Conservation (phyloP, 53 echinoderm and acorn worm species). For the Echinarachnius parma region DNA sequence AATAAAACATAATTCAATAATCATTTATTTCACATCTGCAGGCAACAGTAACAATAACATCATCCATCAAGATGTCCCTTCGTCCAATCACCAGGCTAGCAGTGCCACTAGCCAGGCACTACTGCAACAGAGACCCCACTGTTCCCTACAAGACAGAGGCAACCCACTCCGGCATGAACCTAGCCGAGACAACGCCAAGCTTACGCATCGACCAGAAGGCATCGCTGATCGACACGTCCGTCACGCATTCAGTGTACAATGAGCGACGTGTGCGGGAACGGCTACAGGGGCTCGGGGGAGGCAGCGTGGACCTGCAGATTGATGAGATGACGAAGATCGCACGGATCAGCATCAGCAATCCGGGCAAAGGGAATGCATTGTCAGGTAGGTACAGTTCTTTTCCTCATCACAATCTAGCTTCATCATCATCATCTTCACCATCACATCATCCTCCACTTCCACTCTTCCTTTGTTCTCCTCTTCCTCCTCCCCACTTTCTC, state of each 20-base stretch:
- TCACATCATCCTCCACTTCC: too few relatives aligned
- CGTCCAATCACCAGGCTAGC: slow-evolving; percentile 6
- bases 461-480: too few relatives aligned
- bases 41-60: too few relatives aligned
- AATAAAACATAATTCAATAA: too few relatives aligned
- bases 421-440: too few relatives aligned
- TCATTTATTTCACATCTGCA: too few relatives aligned
- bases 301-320: slow-evolving; percentile 57
- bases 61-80: too few relatives aligned
- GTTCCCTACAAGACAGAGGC: slow-evolving; percentile 79
- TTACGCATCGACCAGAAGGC: slow-evolving; percentile 63
- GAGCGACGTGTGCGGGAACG: slow-evolving; percentile 55
- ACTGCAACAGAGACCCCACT: slow-evolving; percentile 7
- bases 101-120: slow-evolving; percentile 15
- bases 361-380: slow-evolving; percentile 73
- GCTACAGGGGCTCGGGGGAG: slow-evolving; percentile 63
- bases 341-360: slow-evolving; percentile 73
- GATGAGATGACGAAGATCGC: slow-evolving; percentile 82
- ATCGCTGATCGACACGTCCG: slow-evolving; percentile 42
- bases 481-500: too few relatives aligned
- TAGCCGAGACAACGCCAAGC: slow-evolving; percentile 73
- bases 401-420: too few relatives aligned
- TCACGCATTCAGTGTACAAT: slow-evolving; percentile 62
- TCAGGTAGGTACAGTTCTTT: too few relatives aligned
- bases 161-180: slow-evolving; percentile 60